Evolutionary conservation across 2,797 vertebrate species (phyloP), one percentile per base, ranked within the genome.

Genomic region (Mus minutoides): DNA sequence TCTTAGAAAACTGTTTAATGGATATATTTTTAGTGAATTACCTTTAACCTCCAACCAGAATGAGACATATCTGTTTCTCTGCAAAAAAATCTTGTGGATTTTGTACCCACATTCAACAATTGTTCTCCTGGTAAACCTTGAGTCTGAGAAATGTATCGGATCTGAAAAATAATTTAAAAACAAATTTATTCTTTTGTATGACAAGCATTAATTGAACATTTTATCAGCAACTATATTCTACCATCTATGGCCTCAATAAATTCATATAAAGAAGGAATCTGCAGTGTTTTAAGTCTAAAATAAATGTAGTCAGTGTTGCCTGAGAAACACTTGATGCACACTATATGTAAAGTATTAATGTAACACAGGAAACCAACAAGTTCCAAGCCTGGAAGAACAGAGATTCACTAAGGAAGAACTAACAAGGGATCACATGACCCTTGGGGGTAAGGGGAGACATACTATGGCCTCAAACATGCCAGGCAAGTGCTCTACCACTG

Each of bases 81-180:
- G 98, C 99, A 99, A 98, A 99, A 99, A 98, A 99, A 99, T 97
- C 99, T 99, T 69, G 99, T 98, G 0, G 99, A 99, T 99, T 99
- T 99, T 10, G 99, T 99, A 97, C 99, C 99, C 97, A 99, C 98
- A 96, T 99, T 99, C 98, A 99, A 98, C 97, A 99, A 98, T 97
- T 99, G 99, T 96, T 99, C 99, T 98, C 99, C 99, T 46, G 99
- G 99, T 96, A 99, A 99, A 97, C 99, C 99, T 99, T 99, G 99
- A 71, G 99, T 99, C 99, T 99, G 99, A 95, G 99, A 99, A 98
- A 99, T 99, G 98, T 99, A 99, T 98, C 99, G 99, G 98, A 99
- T 99, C 99, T 99, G 98, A 97, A 97, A 96, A 97, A 94, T 52
- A 97, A 96, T 96, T 92, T 49, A 14, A 87, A 78, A 90, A 92